phyloP scores from a whole-genome alignment of 2,888 invertebrate genomes.

The Acanthoscelides obtectus region DNA sequence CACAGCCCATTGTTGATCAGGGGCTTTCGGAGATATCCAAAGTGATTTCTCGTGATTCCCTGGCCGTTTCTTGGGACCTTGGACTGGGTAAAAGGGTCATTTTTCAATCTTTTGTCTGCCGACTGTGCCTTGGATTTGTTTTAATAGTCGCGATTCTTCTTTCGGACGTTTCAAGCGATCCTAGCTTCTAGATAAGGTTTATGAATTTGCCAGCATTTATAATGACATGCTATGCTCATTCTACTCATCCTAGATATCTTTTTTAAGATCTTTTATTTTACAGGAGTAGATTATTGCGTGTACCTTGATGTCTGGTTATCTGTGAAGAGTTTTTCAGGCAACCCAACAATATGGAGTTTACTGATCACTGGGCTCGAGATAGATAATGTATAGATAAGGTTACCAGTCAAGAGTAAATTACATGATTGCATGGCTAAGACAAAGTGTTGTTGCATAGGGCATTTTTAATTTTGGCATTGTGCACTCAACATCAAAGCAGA shows the following conservation, averaged over 20 bases:
- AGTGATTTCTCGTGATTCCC: constrained; percentile 30
- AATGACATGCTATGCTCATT: not conserved
- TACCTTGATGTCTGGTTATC: not conserved
- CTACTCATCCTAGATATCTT: not conserved
- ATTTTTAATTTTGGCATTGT: no score
- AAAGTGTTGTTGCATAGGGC: no score
- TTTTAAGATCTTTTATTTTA: not conserved
- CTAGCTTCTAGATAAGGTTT: not conserved
- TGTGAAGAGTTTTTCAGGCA: no score
- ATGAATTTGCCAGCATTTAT: not conserved
- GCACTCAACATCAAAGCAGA: no score
- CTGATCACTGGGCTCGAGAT: no score
- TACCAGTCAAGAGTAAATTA: no score
- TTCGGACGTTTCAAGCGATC: not conserved
- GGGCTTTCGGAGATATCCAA: constrained; percentile 35
- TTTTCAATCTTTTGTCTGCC: not conserved
- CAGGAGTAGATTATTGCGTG: not conserved
- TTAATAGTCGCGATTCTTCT: not conserved
- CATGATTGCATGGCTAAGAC: no score
- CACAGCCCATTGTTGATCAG: constrained; percentile 5
- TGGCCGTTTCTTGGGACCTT: not conserved
- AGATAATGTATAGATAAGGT: no score
- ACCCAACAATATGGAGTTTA: no score
- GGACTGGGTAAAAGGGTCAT: not conserved
- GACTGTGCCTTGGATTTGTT: not conserved